Evolutionary conservation across 1,140 invertebrate genomes (phyloP).

Genomic region (Pseudomyrmex flavicornis): DNA sequence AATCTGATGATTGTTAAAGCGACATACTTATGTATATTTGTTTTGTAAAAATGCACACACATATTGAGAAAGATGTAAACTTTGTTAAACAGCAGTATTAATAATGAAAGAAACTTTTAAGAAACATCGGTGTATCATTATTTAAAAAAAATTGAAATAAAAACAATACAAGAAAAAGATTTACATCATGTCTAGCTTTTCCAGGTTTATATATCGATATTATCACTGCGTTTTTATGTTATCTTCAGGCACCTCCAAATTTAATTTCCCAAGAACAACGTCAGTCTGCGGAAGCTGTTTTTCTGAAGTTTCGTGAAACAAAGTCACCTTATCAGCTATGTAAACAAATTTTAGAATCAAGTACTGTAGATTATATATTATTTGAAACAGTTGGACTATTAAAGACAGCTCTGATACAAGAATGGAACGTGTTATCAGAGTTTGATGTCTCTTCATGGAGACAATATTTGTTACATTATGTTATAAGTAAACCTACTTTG

Average conservation of each 20-base stretch:
- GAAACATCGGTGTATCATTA: no score
- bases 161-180: not conserved
- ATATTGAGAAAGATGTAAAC: no score
- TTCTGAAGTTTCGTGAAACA: slow-evolving; percentile 92
- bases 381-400: slow-evolving; percentile 95
- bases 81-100: no score
- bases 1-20: no score
- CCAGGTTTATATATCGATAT: slow-evolving; percentile 10
- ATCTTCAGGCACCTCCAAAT: slow-evolving; percentile 92
- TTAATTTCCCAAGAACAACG: slow-evolving; percentile 91
- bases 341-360: slow-evolving; percentile 92
- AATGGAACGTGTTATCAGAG: slow-evolving; percentile 90
- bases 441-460: slow-evolving; percentile 90
- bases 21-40: no score
- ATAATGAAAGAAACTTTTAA: no score
- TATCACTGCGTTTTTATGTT: slow-evolving; percentile 3
- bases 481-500: slow-evolving; percentile 88
- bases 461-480: slow-evolving; percentile 92
- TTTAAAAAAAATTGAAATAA: no score
- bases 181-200: slow-evolving; percentile 31
- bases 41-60: no score
- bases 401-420: slow-evolving; percentile 92
- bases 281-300: slow-evolving; percentile 91
- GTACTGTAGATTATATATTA: slow-evolving; percentile 92
- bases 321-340: slow-evolving; percentile 93